phyloP scores from a whole-genome alignment of 2,888 invertebrate genomes.

The Lycaena phlaeas region DNA sequence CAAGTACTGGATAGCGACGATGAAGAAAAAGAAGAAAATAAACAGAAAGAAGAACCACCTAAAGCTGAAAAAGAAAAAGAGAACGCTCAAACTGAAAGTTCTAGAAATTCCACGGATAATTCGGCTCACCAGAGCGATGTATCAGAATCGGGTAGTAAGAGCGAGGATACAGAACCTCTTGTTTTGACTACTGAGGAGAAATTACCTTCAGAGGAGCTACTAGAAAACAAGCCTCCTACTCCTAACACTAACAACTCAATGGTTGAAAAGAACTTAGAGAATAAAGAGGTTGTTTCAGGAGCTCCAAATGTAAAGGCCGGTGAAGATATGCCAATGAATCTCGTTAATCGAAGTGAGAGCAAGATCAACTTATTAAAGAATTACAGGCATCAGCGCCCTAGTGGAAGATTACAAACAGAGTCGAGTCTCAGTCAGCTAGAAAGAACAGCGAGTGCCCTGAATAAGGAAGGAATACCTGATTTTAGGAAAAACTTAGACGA shows the following conservation, averaged over 20 bases:
- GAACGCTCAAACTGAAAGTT: neutral
- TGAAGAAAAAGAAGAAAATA: slow-evolving; percentile 25
- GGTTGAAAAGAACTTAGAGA: slow-evolving; percentile 21
- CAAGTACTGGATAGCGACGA: slow-evolving; percentile 60
- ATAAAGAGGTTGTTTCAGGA: slow-evolving; percentile 18
- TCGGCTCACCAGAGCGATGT: neutral
- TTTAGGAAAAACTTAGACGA: slow-evolving; percentile 63
- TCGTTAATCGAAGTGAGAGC: slow-evolving; percentile 37
- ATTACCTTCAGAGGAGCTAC: slow-evolving; percentile 49
- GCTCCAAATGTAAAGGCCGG: slow-evolving; percentile 19
- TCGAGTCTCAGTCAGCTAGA: slow-evolving; percentile 60
- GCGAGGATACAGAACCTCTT: slow-evolving; percentile 26
- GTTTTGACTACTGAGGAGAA: slow-evolving; percentile 60
- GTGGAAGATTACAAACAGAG: slow-evolving; percentile 43
- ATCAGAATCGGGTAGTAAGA: slow-evolving; percentile 17
- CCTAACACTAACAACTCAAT: neutral
- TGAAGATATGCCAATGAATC: slow-evolving; percentile 27
- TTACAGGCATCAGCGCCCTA: slow-evolving; percentile 59
- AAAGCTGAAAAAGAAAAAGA: slow-evolving; percentile 11
- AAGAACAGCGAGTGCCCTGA: slow-evolving; percentile 53
- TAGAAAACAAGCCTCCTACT: slow-evolving; percentile 38
- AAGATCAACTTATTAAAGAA: slow-evolving; percentile 64
- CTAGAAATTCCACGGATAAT: slow-evolving; percentile 6
- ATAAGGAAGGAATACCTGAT: slow-evolving; percentile 59
- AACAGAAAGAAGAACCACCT: slow-evolving; percentile 9